Evolutionary conservation across 2,888 invertebrate species (phyloP).

Genomic region (Enchytraeus crypticus): DNA sequence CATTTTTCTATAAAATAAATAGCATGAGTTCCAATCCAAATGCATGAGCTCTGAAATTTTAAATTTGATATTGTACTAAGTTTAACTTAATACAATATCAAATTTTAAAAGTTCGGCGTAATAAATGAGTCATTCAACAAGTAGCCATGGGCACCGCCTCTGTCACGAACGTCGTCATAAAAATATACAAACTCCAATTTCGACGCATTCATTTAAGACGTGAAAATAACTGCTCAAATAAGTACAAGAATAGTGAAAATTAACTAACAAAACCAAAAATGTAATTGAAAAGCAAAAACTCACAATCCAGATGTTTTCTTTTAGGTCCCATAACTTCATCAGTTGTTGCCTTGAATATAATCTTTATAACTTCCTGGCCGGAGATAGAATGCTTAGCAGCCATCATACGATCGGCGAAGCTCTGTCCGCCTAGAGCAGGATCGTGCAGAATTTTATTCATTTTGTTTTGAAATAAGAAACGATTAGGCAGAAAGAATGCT

Average conservation of each 20-base stretch:
- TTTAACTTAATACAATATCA: no score
- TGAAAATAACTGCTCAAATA: background rate
- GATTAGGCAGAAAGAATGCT: no score
- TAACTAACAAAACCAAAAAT: background rate
- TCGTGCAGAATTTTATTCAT: background rate
- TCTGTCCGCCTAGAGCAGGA: constrained; percentile 67
- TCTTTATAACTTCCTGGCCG: constrained; percentile 96
- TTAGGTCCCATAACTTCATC: constrained; percentile 99
- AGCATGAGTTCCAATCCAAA: no score
- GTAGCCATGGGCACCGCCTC: no score
- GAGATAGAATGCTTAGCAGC: constrained; percentile 98
- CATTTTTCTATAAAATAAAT: no score
- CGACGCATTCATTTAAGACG: background rate
- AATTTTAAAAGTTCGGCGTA: no score
- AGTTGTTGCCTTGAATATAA: constrained; percentile 98
- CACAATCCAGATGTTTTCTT: constrained; percentile 99
- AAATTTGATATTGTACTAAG: background rate
- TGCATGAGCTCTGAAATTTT: no score
- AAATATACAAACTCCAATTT: background rate
- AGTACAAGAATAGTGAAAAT: background rate
- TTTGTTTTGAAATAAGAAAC: no score
- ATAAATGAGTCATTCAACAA: no score
- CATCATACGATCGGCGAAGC: constrained; percentile 91
- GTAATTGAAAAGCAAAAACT: constrained; percentile 53
- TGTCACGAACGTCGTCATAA: no score